Evolutionary conservation across 2,797 vertebrate species (phyloP).

Genomic region (Erpetoichthys calabaricus): DNA sequence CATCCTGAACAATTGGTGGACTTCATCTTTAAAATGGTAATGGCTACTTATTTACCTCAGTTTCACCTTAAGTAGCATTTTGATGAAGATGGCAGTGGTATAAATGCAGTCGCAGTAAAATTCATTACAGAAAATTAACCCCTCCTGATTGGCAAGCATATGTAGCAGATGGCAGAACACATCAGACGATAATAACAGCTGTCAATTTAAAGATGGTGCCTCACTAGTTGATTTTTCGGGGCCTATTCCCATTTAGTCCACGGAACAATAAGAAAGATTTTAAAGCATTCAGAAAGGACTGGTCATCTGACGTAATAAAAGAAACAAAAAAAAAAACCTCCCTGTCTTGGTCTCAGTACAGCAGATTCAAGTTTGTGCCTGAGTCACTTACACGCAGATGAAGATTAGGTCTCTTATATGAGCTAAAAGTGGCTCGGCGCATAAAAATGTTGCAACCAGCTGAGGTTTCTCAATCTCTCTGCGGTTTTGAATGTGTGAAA

Average conservation of each 20-base stretch:
- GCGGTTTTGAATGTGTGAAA: conserved; percentile 41
- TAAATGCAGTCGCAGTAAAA: conserved; percentile 45
- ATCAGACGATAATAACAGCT: conserved; percentile 56
- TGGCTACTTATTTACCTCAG: background rate
- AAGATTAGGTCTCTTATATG: conserved; percentile 34
- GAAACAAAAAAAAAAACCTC: too few species aligned
- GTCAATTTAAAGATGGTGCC: conserved; percentile 63
- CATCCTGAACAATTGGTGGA: too few species aligned
- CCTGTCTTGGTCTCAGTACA: too few species aligned
- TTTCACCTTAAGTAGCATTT: conserved; percentile 2
- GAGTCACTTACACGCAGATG: background rate
- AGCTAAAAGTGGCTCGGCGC: conserved; percentile 49
- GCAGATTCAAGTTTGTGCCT: too few species aligned
- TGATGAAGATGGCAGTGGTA: background rate
- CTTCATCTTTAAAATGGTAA: background rate
- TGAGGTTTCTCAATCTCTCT: conserved; percentile 31
- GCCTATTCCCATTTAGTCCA: too few species aligned
- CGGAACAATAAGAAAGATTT: too few species aligned
- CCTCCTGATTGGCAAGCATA: conserved; percentile 49
- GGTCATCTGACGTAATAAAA: too few species aligned
- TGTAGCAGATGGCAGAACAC: conserved; percentile 49
- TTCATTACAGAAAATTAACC: conserved; percentile 75
- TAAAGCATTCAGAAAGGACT: too few species aligned
- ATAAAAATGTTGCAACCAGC: conserved; percentile 43
- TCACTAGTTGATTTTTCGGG: conserved; percentile 43